These are phyloP conservation scores for Oenanthe oenanthe DNA, from an alignment of 2,113 vertebrate species.

Conservation along the genomic window DNA sequence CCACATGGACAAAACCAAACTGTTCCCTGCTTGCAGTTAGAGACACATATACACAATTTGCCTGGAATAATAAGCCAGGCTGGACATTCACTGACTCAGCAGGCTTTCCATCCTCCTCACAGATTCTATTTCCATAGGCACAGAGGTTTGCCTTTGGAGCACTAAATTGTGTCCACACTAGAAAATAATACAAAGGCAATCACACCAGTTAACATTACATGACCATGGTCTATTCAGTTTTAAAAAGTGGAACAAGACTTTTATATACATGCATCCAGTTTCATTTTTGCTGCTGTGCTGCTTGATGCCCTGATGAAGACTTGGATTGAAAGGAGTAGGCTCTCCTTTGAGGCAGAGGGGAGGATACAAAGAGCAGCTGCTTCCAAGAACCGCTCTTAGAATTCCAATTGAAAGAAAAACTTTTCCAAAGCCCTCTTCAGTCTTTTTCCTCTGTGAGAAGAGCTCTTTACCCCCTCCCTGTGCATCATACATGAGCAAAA, in stretches of 20 bases:
- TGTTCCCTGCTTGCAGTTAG: neutral
- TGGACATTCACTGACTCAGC: neutral
- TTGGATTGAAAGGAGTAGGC: neutral
- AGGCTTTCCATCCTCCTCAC: neutral
- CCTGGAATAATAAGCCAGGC: neutral
- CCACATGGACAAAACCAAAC: accelerated
- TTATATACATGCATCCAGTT: neutral
- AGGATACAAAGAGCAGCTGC: neutral
- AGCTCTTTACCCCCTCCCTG: neutral
- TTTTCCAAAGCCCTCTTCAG: neutral
- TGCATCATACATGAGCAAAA: neutral
- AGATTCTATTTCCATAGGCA: neutral
- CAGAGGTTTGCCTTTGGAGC: neutral
- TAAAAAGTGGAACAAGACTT: neutral
- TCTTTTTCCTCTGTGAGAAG: neutral
- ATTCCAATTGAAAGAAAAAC: neutral
- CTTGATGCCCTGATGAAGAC: neutral
- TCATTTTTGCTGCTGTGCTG: neutral
- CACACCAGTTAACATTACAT: accelerated
- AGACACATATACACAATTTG: neutral
- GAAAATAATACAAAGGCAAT: neutral
- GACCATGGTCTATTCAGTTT: neutral
- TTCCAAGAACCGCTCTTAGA: neutral
- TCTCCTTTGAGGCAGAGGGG: neutral
- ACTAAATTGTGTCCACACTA: neutral